phyloP scores from a whole-genome alignment of 2,888 invertebrate genomes.

The Eupithecia inturbata region DNA sequence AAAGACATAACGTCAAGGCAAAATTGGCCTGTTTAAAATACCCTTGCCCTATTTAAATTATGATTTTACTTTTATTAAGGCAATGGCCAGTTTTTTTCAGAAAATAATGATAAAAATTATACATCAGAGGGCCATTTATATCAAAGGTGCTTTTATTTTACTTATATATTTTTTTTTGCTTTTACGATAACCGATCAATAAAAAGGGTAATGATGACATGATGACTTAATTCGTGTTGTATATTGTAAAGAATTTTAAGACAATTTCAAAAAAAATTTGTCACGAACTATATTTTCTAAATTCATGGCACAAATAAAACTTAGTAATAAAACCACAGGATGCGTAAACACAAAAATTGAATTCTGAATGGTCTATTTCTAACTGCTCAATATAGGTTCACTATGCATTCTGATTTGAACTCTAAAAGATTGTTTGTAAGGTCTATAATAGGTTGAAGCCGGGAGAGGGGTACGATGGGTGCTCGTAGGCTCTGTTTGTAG shows the following conservation, averaged over 20 bases:
- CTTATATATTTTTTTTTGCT: too few species aligned
- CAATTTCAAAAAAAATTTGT: background rate
- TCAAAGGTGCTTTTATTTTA: background rate
- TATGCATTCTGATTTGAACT: conserved; percentile 48
- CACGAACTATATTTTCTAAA: background rate
- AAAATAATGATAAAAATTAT: background rate
- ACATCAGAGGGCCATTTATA: background rate
- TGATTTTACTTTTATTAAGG: background rate
- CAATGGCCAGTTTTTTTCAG: background rate
- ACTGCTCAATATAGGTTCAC: conserved; percentile 45
- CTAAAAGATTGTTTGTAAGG: conserved; percentile 46
- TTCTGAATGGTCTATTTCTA: conserved; percentile 48
- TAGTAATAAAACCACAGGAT: background rate
- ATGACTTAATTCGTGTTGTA: background rate
- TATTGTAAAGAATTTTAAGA: background rate
- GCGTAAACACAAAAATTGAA: conserved; percentile 32
- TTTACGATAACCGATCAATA: background rate
- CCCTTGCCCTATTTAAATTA: background rate
- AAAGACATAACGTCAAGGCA: background rate
- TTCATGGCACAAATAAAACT: background rate
- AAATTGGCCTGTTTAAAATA: background rate
- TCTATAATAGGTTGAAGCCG: conserved; percentile 48
- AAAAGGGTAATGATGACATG: background rate
- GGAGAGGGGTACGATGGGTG: conserved; percentile 48
- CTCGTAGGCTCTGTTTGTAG: conserved; percentile 59